Evolutionary conservation across 1,140 invertebrate species (phyloP).

Genomic region (Solenopsis fugax): DNA sequence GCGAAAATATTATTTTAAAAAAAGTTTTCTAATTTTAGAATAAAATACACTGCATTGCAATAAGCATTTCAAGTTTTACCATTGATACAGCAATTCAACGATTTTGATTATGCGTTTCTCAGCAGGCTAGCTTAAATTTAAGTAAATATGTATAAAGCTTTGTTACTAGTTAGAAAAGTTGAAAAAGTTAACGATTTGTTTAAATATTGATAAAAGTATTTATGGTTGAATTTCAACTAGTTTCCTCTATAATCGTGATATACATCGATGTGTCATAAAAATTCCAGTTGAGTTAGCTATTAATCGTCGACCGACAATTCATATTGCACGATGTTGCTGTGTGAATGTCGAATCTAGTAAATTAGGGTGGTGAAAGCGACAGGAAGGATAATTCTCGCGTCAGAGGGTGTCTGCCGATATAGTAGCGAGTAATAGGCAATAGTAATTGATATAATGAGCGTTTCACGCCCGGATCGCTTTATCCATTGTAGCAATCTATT

Average conservation of each 20-base stretch:
- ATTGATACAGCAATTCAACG: not conserved
- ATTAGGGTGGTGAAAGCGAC: slow-evolving; percentile 41
- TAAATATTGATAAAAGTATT: not conserved
- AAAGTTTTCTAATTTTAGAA: not conserved
- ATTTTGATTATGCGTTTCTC: not conserved
- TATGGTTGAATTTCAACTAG: not conserved
- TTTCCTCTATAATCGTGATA: not conserved
- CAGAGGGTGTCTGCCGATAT: slow-evolving; percentile 56
- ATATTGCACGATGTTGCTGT: not conserved
- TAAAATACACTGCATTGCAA: not conserved
- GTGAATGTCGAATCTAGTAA: slow-evolving; percentile 35
- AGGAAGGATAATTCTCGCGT: slow-evolving; percentile 32
- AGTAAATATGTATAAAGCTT: not conserved
- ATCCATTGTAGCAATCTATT: slow-evolving; percentile 76
- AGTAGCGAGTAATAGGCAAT: slow-evolving; percentile 66
- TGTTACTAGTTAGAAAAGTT: not conserved
- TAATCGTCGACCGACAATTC: slow-evolving; percentile 25
- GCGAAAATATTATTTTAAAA: not conserved
- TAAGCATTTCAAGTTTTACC: not conserved
- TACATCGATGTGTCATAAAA: not conserved
- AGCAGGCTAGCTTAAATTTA: not conserved
- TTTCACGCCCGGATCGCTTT: slow-evolving; percentile 81
- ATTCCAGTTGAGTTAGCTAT: not conserved
- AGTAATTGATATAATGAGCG: slow-evolving; percentile 82
- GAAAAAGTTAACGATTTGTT: not conserved